Evolutionary conservation across 23 tunicate species (phyloP).

Genomic region (Aplidium turbinatum): DNA sequence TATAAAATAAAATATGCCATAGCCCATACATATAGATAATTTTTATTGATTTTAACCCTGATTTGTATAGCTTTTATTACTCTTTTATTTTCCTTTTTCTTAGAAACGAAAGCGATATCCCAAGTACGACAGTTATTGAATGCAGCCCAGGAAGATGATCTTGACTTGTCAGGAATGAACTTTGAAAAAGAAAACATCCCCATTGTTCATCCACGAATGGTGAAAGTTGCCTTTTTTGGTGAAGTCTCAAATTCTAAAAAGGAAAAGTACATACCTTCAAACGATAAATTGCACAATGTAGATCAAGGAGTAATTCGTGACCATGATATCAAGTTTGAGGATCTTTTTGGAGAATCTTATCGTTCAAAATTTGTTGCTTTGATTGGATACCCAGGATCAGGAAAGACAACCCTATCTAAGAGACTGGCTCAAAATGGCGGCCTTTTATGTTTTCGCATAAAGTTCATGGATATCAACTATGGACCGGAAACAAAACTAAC

Average conservation of each 20-base stretch:
- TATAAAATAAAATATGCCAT: too few relatives aligned
- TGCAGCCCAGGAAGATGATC: constrained; percentile 18
- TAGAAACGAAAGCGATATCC: too few relatives aligned
- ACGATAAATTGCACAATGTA: background rate
- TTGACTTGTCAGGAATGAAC: background rate
- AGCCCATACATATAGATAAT: too few relatives aligned
- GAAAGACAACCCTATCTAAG: constrained; percentile 34
- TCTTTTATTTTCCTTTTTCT: too few relatives aligned
- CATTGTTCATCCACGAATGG: constrained; percentile 15
- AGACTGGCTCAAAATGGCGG: constrained; percentile 4
- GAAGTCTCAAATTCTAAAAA: background rate
- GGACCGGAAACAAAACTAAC: constrained; percentile 14
- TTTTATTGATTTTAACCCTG: too few relatives aligned
- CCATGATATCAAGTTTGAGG: constrained; percentile 6
- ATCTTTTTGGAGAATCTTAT: background rate
- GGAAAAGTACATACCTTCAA: background rate
- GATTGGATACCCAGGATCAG: constrained; percentile 38
- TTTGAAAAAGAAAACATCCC: constrained; percentile 6
- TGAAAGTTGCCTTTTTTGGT: constrained; percentile 1
- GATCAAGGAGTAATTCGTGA: background rate
- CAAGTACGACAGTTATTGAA: too few relatives aligned
- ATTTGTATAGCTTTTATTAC: too few relatives aligned
- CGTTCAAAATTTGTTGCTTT: background rate
- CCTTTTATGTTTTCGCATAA: constrained; percentile 2
- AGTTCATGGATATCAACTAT: constrained; percentile 30